These are phyloP conservation scores for Parnassius apollo DNA, from an alignment of 2,888 invertebrate species.

Conservation along the genomic window DNA sequence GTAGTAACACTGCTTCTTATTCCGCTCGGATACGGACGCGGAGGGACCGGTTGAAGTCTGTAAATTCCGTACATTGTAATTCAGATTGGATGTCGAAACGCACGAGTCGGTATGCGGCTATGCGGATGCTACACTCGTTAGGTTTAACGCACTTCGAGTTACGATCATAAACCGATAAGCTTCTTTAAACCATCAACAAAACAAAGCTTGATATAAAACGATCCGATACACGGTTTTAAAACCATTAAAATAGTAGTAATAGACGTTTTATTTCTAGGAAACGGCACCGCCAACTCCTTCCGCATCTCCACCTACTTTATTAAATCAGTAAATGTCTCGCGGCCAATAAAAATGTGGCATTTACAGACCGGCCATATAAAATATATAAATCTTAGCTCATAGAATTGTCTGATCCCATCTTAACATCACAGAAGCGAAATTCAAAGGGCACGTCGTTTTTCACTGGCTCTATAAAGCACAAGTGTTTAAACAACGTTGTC, in stretches of 20 bases:
- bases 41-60: slow-evolving; percentile 58
- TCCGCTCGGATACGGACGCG: slow-evolving; percentile 74
- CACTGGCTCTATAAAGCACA: slow-evolving; percentile 66
- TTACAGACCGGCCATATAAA: slow-evolving; percentile 74
- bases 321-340: slow-evolving; percentile 75
- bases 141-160: slow-evolving; percentile 45
- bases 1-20: slow-evolving; percentile 78
- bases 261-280: slow-evolving; percentile 60
- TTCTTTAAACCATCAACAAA: slow-evolving; percentile 15
- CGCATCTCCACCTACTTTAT: slow-evolving; percentile 74
- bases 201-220: slow-evolving; percentile 14
- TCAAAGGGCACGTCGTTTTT: slow-evolving; percentile 73
- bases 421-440: slow-evolving; percentile 72
- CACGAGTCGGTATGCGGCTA: slow-evolving; percentile 73
- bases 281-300: slow-evolving; percentile 62
- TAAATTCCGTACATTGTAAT: slow-evolving; percentile 74
- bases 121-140: slow-evolving; percentile 55
- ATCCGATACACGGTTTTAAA: slow-evolving; percentile 15
- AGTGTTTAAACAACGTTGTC: slow-evolving; percentile 69
- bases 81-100: slow-evolving; percentile 74
- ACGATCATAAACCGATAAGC: slow-evolving; percentile 35
- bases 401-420: slow-evolving; percentile 57
- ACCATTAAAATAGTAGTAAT: slow-evolving; percentile 33
- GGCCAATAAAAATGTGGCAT: slow-evolving; percentile 72
- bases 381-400: slow-evolving; percentile 68